Base-by-base conservation (phyloP, 2,888 invertebrate species). In the Drosophila fulvimacula region DNA sequence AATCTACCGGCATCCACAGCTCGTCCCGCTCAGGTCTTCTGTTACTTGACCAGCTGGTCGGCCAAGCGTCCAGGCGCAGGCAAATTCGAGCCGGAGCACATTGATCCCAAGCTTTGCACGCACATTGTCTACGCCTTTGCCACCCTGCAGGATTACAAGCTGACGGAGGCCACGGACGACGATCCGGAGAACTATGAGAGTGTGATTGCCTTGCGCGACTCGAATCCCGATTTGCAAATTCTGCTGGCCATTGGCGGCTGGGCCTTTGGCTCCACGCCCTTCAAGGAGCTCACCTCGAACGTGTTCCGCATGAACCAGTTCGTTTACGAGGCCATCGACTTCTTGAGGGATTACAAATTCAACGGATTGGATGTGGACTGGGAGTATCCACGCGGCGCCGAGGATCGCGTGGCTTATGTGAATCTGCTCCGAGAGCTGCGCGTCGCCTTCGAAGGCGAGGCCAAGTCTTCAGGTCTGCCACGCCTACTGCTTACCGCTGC, bases 41-140 rank as follows among this genome's bases (percentile, higher is more conserved):
- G 99, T 93, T 99, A 99, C 92, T 94, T 98, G 92, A 98, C 99
- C 2, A 98, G 97, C 85, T 99, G 99, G 98, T 97, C 98, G 0
- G 95, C 97, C 70, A 98, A 98, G 92, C 94, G 98, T 59, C 97
- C 97, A 0, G 97, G 97, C 60, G 94, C 95, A 5, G 98, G 98
- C 13, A 96, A 96, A 90, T 99, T 98, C 93, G 95, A 94, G 69
- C 98, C 98, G 0, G 97, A 97, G 82, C 96, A 98, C 91, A 95
- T 99, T 42, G 97, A 98, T 90, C 94, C 98, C 0, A 95, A 94
- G 15, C 95, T 98, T 0, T 99, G 99, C 92, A 98, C 98, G 0
- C 98, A 99, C 92, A 94, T 99, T 39, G 96, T 99, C 67, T 99
- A 97, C 91, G 98, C 99, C 2, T 99, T 99, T 91, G 98, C 97